Evolutionary conservation across 1,140 invertebrate species (phyloP).

Genomic region (Ptiloglossa arizonensis): DNA sequence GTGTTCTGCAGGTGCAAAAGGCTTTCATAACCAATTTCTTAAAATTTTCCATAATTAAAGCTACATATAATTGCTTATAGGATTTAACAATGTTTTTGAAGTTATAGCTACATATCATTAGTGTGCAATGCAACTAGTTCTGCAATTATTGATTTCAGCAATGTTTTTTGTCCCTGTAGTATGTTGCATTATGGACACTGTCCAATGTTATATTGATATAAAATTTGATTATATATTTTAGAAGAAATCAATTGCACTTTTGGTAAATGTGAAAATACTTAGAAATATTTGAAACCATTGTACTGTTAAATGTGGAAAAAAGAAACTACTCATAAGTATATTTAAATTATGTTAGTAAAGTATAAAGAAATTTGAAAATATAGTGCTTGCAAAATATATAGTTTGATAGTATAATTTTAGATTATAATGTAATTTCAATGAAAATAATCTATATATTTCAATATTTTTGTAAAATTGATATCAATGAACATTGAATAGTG

Average conservation of each 20-base stretch:
- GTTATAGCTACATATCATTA: slow-evolving; percentile 37
- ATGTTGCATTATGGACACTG: slow-evolving; percentile 17
- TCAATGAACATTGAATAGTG: background rate
- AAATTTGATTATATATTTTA: background rate
- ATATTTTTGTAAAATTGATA: background rate
- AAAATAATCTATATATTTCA: background rate
- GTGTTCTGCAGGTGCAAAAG: slow-evolving; percentile 52
- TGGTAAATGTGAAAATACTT: background rate
- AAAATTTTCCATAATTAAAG: slow-evolving; percentile 36
- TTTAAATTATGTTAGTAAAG: background rate
- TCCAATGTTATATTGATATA: slow-evolving; percentile 3
- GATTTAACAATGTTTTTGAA: slow-evolving; percentile 40
- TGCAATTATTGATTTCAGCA: slow-evolving; percentile 12
- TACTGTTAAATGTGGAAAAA: background rate
- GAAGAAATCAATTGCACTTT: background rate
- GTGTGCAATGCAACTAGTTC: slow-evolving; percentile 20
- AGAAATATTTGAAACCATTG: background rate
- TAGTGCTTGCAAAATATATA: too few species aligned
- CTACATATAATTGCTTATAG: slow-evolving; percentile 46
- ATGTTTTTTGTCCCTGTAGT: slow-evolving; percentile 20
- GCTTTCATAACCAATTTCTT: slow-evolving; percentile 53
- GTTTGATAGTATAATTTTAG: too few species aligned
- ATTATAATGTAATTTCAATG: too few species aligned
- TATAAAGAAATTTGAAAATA: background rate
- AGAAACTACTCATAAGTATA: background rate